phyloP scores from a whole-genome alignment of 2,888 invertebrate species.

The Agrypnus murinus region DNA sequence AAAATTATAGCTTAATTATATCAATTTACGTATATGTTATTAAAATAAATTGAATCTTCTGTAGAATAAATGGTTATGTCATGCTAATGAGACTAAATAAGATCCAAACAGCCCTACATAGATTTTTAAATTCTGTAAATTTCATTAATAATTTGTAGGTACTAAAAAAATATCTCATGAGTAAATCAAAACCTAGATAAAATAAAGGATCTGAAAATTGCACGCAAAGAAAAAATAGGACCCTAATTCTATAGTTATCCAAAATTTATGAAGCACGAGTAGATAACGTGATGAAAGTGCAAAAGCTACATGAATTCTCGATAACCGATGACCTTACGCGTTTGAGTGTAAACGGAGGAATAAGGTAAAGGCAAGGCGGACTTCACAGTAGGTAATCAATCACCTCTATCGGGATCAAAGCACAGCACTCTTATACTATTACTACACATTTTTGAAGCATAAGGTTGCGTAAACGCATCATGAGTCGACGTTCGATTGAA shows the following conservation, averaged over 20 bases:
- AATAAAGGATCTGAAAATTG: too few species aligned
- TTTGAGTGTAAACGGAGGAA: slow-evolving; percentile 27
- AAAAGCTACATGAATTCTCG: slow-evolving; percentile 29
- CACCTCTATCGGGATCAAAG: slow-evolving; percentile 25
- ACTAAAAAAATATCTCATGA: too few species aligned
- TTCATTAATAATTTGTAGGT: too few species aligned
- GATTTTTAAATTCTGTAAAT: too few species aligned
- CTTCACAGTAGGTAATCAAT: slow-evolving; percentile 23
- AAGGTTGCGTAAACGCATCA: slow-evolving; percentile 3
- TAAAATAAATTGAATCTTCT: too few species aligned
- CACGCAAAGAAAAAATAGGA: too few species aligned
- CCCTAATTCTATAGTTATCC: background rate
- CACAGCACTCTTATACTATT: slow-evolving; percentile 26
- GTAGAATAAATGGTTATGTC: too few species aligned
- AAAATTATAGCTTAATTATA: too few species aligned
- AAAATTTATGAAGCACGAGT: slow-evolving; percentile 29
- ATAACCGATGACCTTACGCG: slow-evolving; percentile 23
- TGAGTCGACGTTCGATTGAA: background rate
- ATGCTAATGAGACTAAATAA: too few species aligned
- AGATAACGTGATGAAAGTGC: slow-evolving; percentile 33
- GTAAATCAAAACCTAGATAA: too few species aligned
- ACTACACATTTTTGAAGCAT: slow-evolving; percentile 8
- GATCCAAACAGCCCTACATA: too few species aligned
- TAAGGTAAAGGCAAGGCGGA: slow-evolving; percentile 7
- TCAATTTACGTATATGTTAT: too few species aligned